Evolutionary conservation across 2,797 vertebrate genomes (phyloP).

Genomic region (Cercopithecus diana): DNA sequence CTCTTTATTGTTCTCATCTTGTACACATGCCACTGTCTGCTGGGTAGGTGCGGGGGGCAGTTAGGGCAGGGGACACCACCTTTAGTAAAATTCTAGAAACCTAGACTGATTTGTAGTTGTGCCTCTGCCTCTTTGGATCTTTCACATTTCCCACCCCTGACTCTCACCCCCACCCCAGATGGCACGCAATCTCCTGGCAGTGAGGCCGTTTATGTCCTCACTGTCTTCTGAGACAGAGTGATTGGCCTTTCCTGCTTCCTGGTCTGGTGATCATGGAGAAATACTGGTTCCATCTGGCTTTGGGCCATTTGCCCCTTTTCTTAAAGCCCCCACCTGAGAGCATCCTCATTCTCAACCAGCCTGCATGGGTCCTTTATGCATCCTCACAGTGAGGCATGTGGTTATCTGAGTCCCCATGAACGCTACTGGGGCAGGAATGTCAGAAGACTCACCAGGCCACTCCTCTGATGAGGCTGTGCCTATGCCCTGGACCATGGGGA

Average conservation of each 20-base stretch:
- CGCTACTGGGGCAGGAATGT: not conserved
- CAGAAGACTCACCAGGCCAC: not conserved
- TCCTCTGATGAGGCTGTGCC: not conserved
- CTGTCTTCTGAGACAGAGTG: not conserved
- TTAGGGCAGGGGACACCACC: too few relatives aligned
- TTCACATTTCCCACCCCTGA: not conserved
- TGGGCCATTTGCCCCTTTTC: not conserved
- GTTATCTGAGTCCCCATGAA: not conserved
- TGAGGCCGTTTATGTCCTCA: not conserved
- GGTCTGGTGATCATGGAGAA: not conserved
- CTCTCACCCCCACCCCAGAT: not conserved
- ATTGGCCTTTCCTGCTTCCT: not conserved
- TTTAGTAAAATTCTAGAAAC: not conserved
- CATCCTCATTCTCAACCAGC: not conserved
- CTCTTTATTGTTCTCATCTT: not conserved
- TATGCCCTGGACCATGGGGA: accelerated
- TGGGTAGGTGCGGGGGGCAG: too few relatives aligned
- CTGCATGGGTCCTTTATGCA: not conserved
- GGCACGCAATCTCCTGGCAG: not conserved
- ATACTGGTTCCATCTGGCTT: not conserved
- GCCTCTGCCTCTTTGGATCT: not conserved
- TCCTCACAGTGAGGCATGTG: not conserved
- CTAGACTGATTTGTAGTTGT: not conserved
- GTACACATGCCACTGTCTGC: not conserved
- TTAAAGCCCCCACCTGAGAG: not conserved